phyloP scores from a whole-genome alignment of 2,797 vertebrate species.

The Cossypha heuglini region DNA sequence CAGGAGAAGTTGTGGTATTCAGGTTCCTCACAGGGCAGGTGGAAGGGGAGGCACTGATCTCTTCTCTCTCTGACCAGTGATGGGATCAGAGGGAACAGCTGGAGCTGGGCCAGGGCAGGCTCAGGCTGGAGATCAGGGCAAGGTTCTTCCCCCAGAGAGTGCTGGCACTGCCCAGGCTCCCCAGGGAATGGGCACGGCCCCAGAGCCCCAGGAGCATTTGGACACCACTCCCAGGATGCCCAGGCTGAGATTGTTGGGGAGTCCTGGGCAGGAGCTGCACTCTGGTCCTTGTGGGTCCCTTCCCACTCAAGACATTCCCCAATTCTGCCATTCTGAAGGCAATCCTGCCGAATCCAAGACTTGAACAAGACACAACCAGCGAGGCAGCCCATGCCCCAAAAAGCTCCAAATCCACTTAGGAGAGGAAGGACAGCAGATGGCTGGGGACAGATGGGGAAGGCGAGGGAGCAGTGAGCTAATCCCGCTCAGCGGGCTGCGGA shows the following conservation, averaged over 20 bases:
- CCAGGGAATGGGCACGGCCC: not conserved
- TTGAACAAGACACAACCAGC: not conserved
- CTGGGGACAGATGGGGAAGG: slow-evolving; percentile 50
- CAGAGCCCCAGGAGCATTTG: not conserved
- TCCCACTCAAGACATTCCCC: not conserved
- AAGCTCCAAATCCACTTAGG: slow-evolving; percentile 12
- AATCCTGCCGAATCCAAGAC: not conserved
- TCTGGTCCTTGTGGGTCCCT: not conserved
- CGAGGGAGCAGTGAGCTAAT: slow-evolving; percentile 64
- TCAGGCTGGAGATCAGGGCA: fast-evolving
- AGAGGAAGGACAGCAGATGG: slow-evolving; percentile 61
- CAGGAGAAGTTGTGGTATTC: not conserved
- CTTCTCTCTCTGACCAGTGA: not conserved
- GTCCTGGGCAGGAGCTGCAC: not conserved
- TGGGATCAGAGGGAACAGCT: fast-evolving
- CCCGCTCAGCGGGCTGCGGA: slow-evolving; percentile 16
- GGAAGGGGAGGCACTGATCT: not conserved
- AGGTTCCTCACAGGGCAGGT: not conserved
- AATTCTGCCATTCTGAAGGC: not conserved
- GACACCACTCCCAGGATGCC: fast-evolving
- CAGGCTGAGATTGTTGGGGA: fast-evolving
- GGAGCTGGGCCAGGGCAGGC: not conserved
- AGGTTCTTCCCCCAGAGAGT: not conserved
- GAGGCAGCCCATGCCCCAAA: not conserved
- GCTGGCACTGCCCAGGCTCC: not conserved